Conservation (phyloP, 92 coral and sea anemone genomes). For the Anthopleura xanthogrammica region DNA sequence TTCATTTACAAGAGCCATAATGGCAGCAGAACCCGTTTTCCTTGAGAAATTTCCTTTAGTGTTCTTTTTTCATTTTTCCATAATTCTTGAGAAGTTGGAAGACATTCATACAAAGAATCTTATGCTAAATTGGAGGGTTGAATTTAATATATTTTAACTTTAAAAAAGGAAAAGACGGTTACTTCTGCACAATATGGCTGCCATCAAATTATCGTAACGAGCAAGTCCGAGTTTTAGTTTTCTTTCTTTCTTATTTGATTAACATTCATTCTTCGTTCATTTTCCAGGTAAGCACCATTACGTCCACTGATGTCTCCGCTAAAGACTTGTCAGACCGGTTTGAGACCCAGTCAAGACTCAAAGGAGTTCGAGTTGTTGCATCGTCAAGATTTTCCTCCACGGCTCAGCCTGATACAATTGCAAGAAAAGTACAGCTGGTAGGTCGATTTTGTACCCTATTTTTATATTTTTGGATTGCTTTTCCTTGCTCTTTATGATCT, state of each 20-base stretch:
- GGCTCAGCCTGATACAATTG: slow-evolving; percentile 68
- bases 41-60: too few relatives aligned
- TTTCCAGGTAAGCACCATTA: slow-evolving; percentile 81
- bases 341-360: slow-evolving; percentile 70
- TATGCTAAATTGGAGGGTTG: too few relatives aligned
- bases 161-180: background rate
- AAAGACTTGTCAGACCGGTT: slow-evolving; percentile 74
- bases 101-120: too few relatives aligned
- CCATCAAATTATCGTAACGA: background rate
- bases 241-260: slow-evolving; percentile 5
- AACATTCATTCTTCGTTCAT: slow-evolving; percentile 15
- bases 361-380: slow-evolving; percentile 79
- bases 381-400: slow-evolving; percentile 72
- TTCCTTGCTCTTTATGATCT: background rate
- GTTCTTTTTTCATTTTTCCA: background rate
- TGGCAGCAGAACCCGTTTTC: too few relatives aligned
- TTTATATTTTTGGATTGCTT: background rate
- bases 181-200: background rate
- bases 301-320: slow-evolving; percentile 77
- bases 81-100: too few relatives aligned
- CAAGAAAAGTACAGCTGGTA: slow-evolving; percentile 87
- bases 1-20: too few relatives aligned
- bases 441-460: background rate
- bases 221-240: too few relatives aligned
- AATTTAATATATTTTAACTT: too few relatives aligned